Base-by-base conservation (phyloP, 2,888 invertebrate species). In the Drosophila borborema region DNA sequence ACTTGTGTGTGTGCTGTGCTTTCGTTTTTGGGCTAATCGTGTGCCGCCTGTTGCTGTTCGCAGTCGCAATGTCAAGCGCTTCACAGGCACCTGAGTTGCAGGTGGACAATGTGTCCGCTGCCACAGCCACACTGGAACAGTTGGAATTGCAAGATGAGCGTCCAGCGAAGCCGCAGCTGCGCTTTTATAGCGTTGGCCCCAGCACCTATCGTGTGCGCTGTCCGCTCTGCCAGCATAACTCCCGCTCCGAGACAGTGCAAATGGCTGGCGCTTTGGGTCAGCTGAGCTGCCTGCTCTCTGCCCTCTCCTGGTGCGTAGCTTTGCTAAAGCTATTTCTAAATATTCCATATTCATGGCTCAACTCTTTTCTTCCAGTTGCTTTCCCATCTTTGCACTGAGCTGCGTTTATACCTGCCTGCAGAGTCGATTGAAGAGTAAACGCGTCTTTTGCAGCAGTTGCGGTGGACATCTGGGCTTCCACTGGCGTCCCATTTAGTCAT, bases 391-490 rank as follows among this genome's bases (percentile, higher is more conserved):
- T 67, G 89, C 92, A 2, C 77, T 92, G 68, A 90, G 90, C 46
- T 91, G 89, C 51, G 83, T 92, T 12, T 92, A 91, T 70, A 72
- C 87, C 40, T 92, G 91, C 46, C 84, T 92, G 28, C 91, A 92
- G 80, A 90, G 90, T 58, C 91, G 90, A 6, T 77, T 91, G 18
- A 91, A 90, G 74, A 90, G 88, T 66, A 91, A 91, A 60, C 88
- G 92, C 18, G 68, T 91, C 73, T 92, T 92, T 70, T 92, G 92
- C 86, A 90, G 89, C 73, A 91, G 89, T 64, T 92, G 92, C 72
- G 92, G 92, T 38, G 92, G 92, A 5, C 92, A 92, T 62, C 77
- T 92, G 87, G 91, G 92, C 58, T 92, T 89, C 81, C 91, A 90
- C 74, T 83, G 86, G 80, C 90, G 92, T 41, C 91, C 91, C 62